Percentiles rank a stretch among this genome's conserved stretches.
phyloP scores from a whole-genome alignment of 2,888 invertebrate species.

The Thymelicus sylvestris region DNA sequence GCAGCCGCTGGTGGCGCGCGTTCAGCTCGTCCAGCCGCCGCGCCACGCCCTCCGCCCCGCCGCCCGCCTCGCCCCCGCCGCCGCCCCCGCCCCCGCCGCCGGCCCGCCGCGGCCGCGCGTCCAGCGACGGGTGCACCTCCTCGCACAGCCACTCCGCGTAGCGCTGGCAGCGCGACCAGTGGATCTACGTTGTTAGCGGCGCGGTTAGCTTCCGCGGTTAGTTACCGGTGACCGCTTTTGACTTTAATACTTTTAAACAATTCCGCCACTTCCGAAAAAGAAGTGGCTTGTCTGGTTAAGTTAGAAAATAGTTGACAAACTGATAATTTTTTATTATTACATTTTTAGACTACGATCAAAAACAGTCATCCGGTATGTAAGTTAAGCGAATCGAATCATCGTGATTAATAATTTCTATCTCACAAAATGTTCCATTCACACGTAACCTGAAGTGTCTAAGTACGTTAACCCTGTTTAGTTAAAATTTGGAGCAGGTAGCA shows the following conservation, averaged over 20 bases:
- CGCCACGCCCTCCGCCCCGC: conserved; percentile 90
- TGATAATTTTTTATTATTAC: no score
- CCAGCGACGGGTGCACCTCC: conserved; percentile 92
- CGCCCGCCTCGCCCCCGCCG: conserved; percentile 60
- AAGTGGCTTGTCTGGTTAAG: no score
- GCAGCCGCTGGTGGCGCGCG: conserved; percentile 89
- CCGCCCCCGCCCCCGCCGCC: no score
- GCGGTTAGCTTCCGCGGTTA: conserved; percentile 69
- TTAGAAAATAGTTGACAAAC: no score
- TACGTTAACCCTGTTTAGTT: not conserved
- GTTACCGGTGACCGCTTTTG: conserved; percentile 45
- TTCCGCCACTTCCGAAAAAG: no score
- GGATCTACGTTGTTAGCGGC: conserved; percentile 89
- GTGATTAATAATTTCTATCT: conserved; percentile 27
- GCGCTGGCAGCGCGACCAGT: conserved; percentile 93
- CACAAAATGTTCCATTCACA: conserved; percentile 19
- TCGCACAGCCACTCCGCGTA: conserved; percentile 93
- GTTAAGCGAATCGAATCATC: conserved; percentile 32
- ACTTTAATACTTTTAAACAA: conserved; percentile 4
- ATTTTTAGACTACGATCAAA: conserved; percentile 4
- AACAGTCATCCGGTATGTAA: conserved; percentile 30
- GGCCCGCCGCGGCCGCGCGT: conserved; percentile 79
- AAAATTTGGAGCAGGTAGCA: not conserved
- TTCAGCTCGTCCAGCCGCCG: conserved; percentile 93
- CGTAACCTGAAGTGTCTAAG: conserved; percentile 8